Conservation (phyloP, 2,797 vertebrate genomes). For the Malurus leucopterus region DNA sequence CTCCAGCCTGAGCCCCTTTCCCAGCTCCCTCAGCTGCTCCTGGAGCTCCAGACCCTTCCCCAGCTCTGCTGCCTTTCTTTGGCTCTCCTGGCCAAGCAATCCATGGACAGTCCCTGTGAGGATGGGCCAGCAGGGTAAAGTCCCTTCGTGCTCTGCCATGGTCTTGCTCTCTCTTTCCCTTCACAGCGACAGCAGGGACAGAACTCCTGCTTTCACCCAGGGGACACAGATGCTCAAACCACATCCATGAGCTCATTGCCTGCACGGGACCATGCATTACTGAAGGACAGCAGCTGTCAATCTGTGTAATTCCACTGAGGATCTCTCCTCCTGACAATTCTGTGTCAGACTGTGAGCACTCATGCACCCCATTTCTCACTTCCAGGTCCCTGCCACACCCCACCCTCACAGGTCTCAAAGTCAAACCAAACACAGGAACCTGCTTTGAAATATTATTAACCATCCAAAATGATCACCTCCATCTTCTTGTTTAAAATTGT, state of each 20-base stretch:
- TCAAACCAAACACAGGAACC: rapidly evolving
- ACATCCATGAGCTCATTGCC: neutral
- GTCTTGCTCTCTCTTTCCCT: neutral
- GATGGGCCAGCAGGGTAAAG: no score
- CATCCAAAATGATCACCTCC: neutral
- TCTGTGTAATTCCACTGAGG: neutral
- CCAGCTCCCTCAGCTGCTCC: neutral
- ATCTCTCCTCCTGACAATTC: neutral
- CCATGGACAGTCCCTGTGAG: rapidly evolving
- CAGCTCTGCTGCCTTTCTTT: neutral
- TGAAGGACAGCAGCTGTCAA: neutral
- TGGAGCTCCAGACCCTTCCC: neutral
- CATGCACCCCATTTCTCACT: rapidly evolving
- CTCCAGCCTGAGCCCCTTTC: neutral
- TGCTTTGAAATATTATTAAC: neutral
- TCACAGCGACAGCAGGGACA: rapidly evolving
- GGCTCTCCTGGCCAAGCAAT: neutral
- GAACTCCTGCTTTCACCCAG: neutral
- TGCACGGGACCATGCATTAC: neutral
- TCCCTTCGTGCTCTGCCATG: neutral
- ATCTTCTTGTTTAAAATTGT: neutral
- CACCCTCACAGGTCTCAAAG: neutral
- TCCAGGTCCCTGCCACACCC: neutral
- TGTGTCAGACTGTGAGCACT: neutral
- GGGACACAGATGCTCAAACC: neutral